Percentiles rank a stretch among this genome's conserved stretches.
Evolutionary conservation across 1,140 invertebrate genomes (phyloP).

Genomic region (Periplaneta americana): DNA sequence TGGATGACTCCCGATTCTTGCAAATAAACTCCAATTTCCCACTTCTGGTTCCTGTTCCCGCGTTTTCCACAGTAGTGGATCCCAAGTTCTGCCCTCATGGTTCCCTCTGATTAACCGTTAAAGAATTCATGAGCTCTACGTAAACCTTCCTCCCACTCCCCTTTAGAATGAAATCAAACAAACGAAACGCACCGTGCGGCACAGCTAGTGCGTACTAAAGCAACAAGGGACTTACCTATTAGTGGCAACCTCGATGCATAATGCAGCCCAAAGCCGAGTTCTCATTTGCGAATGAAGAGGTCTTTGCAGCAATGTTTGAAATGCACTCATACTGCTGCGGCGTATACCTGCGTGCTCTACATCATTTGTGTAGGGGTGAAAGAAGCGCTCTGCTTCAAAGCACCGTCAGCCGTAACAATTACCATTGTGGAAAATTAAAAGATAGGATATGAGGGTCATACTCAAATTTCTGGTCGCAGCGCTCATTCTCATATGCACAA

Average conservation of each 20-base stretch:
- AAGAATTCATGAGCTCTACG: conserved; percentile 1
- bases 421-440: no score
- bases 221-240: not conserved
- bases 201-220: not conserved
- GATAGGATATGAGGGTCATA: no score
- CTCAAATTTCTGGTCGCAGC: no score
- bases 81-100: not conserved
- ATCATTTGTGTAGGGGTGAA: no score
- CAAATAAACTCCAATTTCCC: not conserved
- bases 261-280: not conserved
- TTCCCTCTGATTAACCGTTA: not conserved
- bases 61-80: not conserved
- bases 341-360: no score
- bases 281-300: no score
- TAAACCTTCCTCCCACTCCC: not conserved
- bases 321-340: no score
- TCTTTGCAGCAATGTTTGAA: no score
- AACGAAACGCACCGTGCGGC: no score
- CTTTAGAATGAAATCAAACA: not conserved
- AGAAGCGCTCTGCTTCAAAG: no score
- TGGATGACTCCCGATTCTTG: not conserved
- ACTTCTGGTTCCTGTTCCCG: not conserved
- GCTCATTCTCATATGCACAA: no score
- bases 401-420: no score
- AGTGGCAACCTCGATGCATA: not conserved